These are phyloP conservation scores for Mungos mungo DNA, from an alignment of 2,113 vertebrate species.

Conservation along the genomic window DNA sequence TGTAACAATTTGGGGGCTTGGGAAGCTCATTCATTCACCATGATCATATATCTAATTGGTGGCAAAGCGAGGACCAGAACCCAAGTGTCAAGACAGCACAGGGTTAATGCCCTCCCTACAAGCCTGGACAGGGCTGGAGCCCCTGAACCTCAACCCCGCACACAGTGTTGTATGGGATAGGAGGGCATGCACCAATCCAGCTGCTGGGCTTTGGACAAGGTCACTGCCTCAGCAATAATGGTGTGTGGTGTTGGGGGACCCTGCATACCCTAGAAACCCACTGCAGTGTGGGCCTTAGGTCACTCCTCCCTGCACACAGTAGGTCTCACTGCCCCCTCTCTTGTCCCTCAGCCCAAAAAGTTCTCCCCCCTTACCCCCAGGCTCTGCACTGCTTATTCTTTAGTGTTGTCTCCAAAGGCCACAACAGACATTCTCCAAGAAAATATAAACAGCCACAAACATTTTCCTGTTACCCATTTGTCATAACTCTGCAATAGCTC, in stretches of 20 bases:
- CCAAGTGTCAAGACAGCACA: neutral
- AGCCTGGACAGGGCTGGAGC: too few species aligned
- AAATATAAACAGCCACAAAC: neutral
- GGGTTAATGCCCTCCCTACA: too few species aligned
- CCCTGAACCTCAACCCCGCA: neutral
- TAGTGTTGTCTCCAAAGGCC: neutral
- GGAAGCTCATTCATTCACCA: neutral
- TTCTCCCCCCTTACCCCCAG: neutral
- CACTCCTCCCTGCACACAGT: neutral
- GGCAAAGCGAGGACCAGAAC: neutral
- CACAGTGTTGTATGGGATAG: neutral
- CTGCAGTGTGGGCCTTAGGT: neutral
- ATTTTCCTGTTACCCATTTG: neutral
- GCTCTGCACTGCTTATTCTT: neutral
- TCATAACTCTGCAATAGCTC: neutral
- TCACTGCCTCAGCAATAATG: neutral
- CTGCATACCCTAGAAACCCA: neutral
- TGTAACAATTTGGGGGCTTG: neutral
- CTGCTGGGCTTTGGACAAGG: neutral
- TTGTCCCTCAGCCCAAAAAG: neutral
- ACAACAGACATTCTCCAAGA: too few species aligned
- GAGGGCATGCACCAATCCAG: neutral
- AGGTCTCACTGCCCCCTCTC: neutral
- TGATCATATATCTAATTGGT: neutral
- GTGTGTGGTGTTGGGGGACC: neutral